Evolutionary conservation across 2,113 vertebrate species (phyloP), one percentile per base, ranked within the genome.

Genomic region (Nothobranchius kuhntae): DNA sequence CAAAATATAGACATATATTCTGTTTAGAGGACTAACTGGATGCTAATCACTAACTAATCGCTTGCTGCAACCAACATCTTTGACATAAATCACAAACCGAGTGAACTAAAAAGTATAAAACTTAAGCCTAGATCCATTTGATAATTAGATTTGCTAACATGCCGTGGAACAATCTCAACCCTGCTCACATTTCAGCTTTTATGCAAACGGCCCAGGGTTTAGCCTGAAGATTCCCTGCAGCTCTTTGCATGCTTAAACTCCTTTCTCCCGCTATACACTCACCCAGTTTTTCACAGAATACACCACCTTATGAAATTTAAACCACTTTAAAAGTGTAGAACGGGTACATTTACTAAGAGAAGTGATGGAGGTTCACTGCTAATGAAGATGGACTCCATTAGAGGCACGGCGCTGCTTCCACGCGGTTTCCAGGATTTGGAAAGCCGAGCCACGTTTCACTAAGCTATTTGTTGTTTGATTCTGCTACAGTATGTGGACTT

Each of bases 401-500:
- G 72, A 68, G 48, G 50, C 36, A 5, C 67, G 69, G 66, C 68
- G 54, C 59, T 48, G 42, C 48, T 57, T 65, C 60, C 65, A 70
- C 52, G 50, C 48, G 26, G 50, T 52, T 13, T 47, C 21, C 21
- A 21, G 48, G 65, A 66, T 47, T 14, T 36, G 60, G 45, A 63
- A 64, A 68, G 30, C 58, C 17, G 47, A 8, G 73, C 53, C 13
- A 21, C 59, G 45, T 67, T 62, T 70, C 53, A 67, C 73, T 71
- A 67, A 77, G 60, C 71, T 78, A 59, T 83, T 84, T 82, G 74
- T 86, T 81, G 77, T 75, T 85, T 87, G 66, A 71, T 47, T 71
- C 63, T 79, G 77, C 80, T 83, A 35, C 65, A 80, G 54, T 89
- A 65, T 90, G 83, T 89, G 69, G 85, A 85, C 81, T 89, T 80